A percentile compares a stretch with the other conserved stretches of the same genome.
Conservation (phyloP, 2,113 vertebrate species). For the Irena cyanogastra region DNA sequence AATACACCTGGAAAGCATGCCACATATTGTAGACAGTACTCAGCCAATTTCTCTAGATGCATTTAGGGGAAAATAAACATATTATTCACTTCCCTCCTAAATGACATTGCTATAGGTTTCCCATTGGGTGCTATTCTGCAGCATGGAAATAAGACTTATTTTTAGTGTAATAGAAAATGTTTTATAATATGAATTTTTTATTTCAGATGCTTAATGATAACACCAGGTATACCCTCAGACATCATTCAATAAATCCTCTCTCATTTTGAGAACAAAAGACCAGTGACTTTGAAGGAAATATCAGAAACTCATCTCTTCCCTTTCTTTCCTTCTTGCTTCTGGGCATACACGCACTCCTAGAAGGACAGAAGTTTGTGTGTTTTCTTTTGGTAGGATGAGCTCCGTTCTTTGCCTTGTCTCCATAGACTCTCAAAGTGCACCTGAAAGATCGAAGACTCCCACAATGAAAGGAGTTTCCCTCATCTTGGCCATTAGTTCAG, state of each 20-base stretch:
- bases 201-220: neutral
- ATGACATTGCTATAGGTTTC: neutral
- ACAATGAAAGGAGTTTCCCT: neutral
- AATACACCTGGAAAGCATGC: neutral
- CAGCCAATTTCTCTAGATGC: neutral
- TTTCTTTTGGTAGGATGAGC: neutral
- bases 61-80: neutral
- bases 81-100: neutral
- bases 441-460: neutral
- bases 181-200: neutral
- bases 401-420: neutral
- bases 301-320: neutral
- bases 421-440: neutral
- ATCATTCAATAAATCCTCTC: neutral
- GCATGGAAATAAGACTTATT: neutral
- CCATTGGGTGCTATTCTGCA: neutral
- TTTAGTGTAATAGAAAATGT: neutral
- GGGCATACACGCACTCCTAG: fast-evolving
- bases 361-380: neutral
- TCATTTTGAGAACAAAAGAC: neutral
- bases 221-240: neutral
- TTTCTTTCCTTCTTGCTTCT: neutral
- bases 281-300: neutral
- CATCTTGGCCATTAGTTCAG: neutral
- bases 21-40: neutral